phyloP scores from a whole-genome alignment of 2,113 vertebrate species.

The Lichenostomus cassidix region DNA sequence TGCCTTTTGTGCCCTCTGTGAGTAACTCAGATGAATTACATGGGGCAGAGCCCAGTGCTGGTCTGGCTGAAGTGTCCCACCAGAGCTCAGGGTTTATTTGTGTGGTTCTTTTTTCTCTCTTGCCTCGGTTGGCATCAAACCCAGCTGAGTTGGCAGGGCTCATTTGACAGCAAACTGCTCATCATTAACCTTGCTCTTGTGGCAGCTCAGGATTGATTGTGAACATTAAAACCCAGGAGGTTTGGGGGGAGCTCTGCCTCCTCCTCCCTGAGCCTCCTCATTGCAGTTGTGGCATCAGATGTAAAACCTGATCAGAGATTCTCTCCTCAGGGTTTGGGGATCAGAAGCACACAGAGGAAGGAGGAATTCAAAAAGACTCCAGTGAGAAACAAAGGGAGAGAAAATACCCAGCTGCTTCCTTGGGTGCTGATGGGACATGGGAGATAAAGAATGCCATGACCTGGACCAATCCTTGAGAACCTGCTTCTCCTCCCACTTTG shows the following conservation, averaged over 20 bases:
- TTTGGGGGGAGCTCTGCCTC: background rate
- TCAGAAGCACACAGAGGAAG: background rate
- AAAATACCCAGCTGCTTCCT: background rate
- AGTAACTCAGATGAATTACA: background rate
- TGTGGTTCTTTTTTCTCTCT: background rate
- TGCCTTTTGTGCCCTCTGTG: background rate
- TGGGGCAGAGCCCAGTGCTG: background rate
- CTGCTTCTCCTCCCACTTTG: background rate
- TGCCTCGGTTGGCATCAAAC: background rate
- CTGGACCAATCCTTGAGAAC: background rate
- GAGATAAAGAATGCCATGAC: background rate
- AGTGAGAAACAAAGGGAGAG: background rate
- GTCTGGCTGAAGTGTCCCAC: background rate
- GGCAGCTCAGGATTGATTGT: background rate
- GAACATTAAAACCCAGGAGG: background rate
- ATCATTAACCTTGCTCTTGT: background rate
- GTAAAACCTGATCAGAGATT: background rate
- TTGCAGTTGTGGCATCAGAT: background rate
- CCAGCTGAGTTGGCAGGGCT: background rate
- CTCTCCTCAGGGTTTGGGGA: background rate
- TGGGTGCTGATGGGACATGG: rapidly evolving
- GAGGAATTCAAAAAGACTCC: background rate
- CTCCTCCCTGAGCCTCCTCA: background rate
- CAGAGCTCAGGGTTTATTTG: background rate
- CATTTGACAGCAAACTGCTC: background rate